A percentile compares a stretch with the other conserved stretches of the same genome.
Evolutionary conservation across 2,113 vertebrate species (phyloP).

Genomic region (Sebastes schlegelii): DNA sequence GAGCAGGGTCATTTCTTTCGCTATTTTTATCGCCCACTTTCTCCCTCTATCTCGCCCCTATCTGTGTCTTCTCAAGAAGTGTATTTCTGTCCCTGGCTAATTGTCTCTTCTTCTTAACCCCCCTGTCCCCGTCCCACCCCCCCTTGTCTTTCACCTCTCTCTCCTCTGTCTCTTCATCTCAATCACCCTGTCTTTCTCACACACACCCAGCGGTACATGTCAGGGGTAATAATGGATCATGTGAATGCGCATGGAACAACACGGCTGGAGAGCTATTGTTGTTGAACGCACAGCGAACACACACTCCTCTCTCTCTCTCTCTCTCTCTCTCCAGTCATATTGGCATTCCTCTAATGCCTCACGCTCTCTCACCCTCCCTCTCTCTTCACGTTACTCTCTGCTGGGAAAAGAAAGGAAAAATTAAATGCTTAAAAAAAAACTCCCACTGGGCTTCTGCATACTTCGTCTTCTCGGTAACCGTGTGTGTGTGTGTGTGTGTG

Average conservation of each 20-base stretch:
- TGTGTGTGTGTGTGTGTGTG: constrained; percentile 1
- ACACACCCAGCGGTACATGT: constrained; percentile 68
- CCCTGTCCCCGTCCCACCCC: neutral
- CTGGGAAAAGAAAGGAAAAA: constrained; percentile 68
- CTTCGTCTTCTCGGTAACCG: constrained; percentile 51
- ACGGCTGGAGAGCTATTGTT: constrained; percentile 76
- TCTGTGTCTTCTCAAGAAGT: constrained; percentile 29
- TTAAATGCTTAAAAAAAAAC: constrained; percentile 55
- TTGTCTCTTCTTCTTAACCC: constrained; percentile 35
- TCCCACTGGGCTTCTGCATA: constrained; percentile 56
- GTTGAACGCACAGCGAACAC: constrained; percentile 62
- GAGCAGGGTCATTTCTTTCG: neutral
- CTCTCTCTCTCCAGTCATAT: constrained; percentile 63
- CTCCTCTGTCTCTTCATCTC: constrained; percentile 54
- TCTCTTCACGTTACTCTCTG: constrained; percentile 45
- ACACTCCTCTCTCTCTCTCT: constrained; percentile 35
- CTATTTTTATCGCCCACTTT: constrained; percentile 35
- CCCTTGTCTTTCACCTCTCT: constrained; percentile 22
- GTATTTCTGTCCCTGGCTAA: constrained; percentile 47
- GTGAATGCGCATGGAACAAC: constrained; percentile 74
- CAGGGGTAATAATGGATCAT: constrained; percentile 77
- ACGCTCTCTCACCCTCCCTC: constrained; percentile 8
- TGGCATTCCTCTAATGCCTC: constrained; percentile 78
- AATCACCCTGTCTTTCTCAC: constrained; percentile 31
- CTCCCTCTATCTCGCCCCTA: constrained; percentile 6